Percentiles rank a stretch among this genome's conserved stretches.
Conservation (phyloP, 1,140 invertebrate genomes). For the Pseudomyrmex concolor region DNA sequence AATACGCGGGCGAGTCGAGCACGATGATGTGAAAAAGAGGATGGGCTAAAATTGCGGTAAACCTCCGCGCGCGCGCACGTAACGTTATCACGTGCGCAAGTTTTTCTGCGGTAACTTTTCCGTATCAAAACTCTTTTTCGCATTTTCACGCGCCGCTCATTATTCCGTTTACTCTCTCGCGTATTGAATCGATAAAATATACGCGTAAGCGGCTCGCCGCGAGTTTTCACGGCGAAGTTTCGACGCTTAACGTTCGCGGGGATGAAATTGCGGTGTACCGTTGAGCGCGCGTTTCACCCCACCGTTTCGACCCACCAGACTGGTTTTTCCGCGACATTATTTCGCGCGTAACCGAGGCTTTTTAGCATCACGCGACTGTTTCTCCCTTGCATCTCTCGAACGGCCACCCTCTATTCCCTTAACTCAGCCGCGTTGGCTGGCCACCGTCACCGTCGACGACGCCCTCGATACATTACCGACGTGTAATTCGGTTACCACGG, state of each 20-base stretch:
- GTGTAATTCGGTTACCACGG: constrained; percentile 77
- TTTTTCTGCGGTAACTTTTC: constrained; percentile 45
- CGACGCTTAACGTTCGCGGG: constrained; percentile 49
- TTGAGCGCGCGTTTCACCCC: constrained; percentile 71
- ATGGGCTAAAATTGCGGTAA: constrained; percentile 65
- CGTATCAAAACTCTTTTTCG: constrained; percentile 33
- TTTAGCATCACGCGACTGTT: constrained; percentile 63
- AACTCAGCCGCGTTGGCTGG: constrained; percentile 58
- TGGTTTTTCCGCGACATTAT: constrained; percentile 76
- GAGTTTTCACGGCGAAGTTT: constrained; percentile 35
- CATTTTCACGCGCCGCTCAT: constrained; percentile 32
- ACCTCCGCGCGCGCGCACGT: constrained; percentile 53
- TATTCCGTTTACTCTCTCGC: constrained; percentile 8
- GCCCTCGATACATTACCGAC: constrained; percentile 79
- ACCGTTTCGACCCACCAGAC: constrained; percentile 66
- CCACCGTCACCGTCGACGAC: constrained; percentile 67
- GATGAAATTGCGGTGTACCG: constrained; percentile 81
- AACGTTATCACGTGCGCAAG: constrained; percentile 50
- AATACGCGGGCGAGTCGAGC: constrained; percentile 7
- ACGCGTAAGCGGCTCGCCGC: constrained; percentile 13
- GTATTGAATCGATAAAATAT: constrained; percentile 43
- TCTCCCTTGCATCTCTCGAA: background rate
- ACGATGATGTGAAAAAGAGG: background rate
- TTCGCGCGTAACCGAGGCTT: constrained; percentile 68
- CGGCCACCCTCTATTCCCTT: constrained; percentile 11